Base-by-base conservation (phyloP, 2,888 invertebrate genomes). In the Notodonta ziczac region DNA sequence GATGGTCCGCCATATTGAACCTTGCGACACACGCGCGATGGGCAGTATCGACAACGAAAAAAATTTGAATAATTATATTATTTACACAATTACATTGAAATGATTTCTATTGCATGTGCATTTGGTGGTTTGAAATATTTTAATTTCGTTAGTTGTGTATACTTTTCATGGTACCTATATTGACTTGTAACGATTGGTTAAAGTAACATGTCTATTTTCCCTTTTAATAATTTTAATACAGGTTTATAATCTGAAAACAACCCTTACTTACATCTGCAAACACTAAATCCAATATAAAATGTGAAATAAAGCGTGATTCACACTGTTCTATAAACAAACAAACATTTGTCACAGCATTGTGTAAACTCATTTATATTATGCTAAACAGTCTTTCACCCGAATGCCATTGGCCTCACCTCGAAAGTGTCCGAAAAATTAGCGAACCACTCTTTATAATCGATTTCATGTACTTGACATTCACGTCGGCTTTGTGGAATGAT, bases 381-480 rank as follows among this genome's bases (percentile, higher is more conserved):
- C 74, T 77, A 85, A 86, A 82, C 75, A 67, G 50, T 84, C 83
- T 84, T 86, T 86, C 82, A 78, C 80, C 65, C 62, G 62, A 66
- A 74, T 73, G 83, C 73, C 78, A 82, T 73, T 76, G 81, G 77
- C 82, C 85, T 80, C 76, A 65, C 72, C 80, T 86, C 69, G 90
- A 91, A 91, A 92, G 91, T 88, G 82, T 82, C 77, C 86, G 80
- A 86, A 90, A 83, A 87, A 88, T 86, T 82, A 62, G 78, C 78
- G 67, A 82, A 68, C 74, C 69, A 82, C 72, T 78, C 80, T 74
- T 64, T 62, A 72, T 83, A 87, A 90, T 88, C 88, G 87, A 90
- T 92, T 91, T 91, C 88, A 86, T 88, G 88, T 89, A 88, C 88
- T 90, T 92, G 90, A 91, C 89, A 91, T 91, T 91, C 91, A 84